phyloP scores from a whole-genome alignment of 2,797 vertebrate genomes.

The Sitta carolinensis region DNA sequence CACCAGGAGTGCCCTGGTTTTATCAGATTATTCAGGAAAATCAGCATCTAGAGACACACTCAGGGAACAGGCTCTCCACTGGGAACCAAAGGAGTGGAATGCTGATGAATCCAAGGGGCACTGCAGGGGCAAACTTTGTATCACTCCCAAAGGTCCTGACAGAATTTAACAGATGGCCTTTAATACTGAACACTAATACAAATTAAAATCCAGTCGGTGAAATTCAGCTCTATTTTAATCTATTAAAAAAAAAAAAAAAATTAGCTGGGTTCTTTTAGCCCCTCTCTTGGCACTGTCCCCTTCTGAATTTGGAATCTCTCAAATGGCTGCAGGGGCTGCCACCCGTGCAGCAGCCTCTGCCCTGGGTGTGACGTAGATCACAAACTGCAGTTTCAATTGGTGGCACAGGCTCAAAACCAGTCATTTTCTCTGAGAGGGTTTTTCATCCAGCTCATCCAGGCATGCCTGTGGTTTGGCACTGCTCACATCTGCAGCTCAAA shows the following conservation, averaged over 20 bases:
- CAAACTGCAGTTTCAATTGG: background rate
- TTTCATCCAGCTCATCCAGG: slow-evolving; percentile 51
- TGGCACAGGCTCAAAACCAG: slow-evolving; percentile 14
- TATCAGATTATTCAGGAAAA: background rate
- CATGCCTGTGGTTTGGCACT: slow-evolving; percentile 57
- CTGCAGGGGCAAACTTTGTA: background rate
- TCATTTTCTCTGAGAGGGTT: slow-evolving; percentile 20
- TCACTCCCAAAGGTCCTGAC: background rate
- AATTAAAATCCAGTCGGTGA: background rate
- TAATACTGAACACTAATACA: background rate
- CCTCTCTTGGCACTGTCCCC: background rate
- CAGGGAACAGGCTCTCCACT: background rate
- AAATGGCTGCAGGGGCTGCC: background rate
- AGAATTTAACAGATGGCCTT: background rate
- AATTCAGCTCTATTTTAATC: background rate
- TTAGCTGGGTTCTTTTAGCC: background rate
- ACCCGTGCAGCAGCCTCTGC: background rate
- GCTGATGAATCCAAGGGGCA: background rate
- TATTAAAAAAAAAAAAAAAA: background rate
- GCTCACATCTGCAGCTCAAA: slow-evolving; percentile 43
- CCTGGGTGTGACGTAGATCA: background rate
- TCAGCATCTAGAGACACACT: background rate
- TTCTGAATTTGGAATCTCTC: background rate
- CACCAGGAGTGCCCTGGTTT: background rate
- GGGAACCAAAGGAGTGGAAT: background rate